Conservation (phyloP, 2,888 invertebrate genomes). For the Xanthia icteritia region DNA sequence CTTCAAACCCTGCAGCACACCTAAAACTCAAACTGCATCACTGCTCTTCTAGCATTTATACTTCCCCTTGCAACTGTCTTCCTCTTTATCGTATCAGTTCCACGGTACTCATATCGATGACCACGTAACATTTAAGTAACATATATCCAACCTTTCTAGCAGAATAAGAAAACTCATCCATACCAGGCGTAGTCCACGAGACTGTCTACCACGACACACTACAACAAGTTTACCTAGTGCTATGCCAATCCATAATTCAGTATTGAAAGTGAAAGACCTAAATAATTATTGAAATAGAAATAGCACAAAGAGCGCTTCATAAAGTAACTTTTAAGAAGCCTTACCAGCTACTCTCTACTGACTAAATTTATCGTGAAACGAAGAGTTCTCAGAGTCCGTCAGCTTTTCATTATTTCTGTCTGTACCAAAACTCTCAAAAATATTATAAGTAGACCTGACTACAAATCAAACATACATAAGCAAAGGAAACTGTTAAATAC, state of each 20-base stretch:
- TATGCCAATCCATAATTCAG: neutral
- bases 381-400: too few relatives aligned
- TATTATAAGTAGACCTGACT: too few relatives aligned
- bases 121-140: neutral
- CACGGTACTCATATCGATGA: neutral
- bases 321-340: too few relatives aligned
- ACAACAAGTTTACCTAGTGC: neutral
- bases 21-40: neutral
- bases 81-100: neutral
- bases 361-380: too few relatives aligned
- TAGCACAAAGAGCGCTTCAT: too few relatives aligned
- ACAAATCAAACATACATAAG: too few relatives aligned
- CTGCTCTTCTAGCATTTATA: neutral
- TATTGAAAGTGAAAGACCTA: neutral
- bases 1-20: neutral
- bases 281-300: conserved; percentile 6
- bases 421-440: too few relatives aligned
- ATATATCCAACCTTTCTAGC: neutral
- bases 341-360: too few relatives aligned
- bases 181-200: neutral
- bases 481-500: too few relatives aligned
- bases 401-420: too few relatives aligned
- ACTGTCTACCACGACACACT: neutral
- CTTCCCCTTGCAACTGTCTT: neutral
- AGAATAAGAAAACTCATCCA: neutral